phyloP scores from a whole-genome alignment of 2,113 vertebrate species.

The Sigmodon hispidus region DNA sequence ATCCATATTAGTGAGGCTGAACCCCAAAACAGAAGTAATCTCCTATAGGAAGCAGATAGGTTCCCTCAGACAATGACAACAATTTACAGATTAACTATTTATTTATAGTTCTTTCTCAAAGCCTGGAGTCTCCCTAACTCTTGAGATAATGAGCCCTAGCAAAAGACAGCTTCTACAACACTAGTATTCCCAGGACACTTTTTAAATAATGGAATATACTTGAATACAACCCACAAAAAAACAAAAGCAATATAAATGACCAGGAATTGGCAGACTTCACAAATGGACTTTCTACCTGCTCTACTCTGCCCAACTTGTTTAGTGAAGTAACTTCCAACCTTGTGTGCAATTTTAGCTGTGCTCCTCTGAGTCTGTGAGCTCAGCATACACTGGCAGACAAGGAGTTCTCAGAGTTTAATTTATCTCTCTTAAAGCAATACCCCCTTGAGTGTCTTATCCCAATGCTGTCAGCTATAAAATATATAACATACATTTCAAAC shows the following conservation, averaged over 20 bases:
- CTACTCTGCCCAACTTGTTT: too few species aligned
- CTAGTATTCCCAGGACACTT: not conserved
- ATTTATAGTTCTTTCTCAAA: not conserved
- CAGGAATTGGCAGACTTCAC: not conserved
- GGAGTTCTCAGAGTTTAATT: not conserved
- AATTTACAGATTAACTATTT: not conserved
- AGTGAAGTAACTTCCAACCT: not conserved
- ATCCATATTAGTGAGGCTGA: not conserved
- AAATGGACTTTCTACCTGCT: not conserved
- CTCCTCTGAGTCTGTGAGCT: not conserved
- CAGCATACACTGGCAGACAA: not conserved
- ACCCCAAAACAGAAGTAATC: not conserved
- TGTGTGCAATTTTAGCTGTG: not conserved
- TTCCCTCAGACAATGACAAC: not conserved
- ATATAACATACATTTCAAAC: not conserved
- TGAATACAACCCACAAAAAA: not conserved
- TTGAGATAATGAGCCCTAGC: not conserved
- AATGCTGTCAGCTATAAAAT: not conserved
- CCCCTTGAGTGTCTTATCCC: not conserved
- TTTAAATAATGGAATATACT: not conserved
- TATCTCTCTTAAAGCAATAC: not conserved
- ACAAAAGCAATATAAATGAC: not conserved
- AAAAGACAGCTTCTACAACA: not conserved
- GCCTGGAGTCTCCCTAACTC: not conserved
- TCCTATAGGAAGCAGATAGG: not conserved